phyloP scores from a whole-genome alignment of 2,113 vertebrate species.

The Poeciliopsis turrubarensis region DNA sequence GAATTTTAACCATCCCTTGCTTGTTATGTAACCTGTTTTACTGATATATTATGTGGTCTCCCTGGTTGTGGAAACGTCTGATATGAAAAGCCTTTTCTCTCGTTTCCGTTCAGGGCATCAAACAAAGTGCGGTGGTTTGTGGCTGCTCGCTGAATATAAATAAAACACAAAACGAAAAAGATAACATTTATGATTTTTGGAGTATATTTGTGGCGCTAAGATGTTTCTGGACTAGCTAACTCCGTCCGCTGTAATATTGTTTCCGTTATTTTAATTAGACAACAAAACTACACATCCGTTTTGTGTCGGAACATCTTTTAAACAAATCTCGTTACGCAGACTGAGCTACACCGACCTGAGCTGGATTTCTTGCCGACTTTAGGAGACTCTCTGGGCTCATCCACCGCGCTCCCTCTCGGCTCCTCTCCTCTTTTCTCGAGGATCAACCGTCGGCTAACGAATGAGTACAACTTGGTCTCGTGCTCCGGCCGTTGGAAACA shows the following conservation, averaged over 20 bases:
- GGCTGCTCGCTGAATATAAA: neutral
- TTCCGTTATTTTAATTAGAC: neutral
- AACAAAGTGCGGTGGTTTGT: constrained; percentile 1
- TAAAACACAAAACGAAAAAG: neutral
- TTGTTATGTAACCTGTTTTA: constrained; percentile 56
- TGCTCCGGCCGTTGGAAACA: constrained; percentile 39
- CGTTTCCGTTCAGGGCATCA: neutral
- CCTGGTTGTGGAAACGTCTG: neutral
- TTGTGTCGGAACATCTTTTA: neutral
- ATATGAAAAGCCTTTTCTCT: neutral
- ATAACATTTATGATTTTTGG: neutral
- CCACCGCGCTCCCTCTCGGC: constrained; percentile 19
- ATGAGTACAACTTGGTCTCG: constrained; percentile 15
- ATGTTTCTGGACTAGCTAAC: neutral
- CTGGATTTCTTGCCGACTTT: constrained; percentile 38
- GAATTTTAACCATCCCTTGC: constrained; percentile 40
- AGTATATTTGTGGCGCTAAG: neutral
- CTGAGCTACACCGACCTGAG: constrained; percentile 35
- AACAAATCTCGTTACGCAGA: constrained; percentile 24
- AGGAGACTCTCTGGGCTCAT: constrained; percentile 20
- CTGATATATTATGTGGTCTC: constrained; percentile 5
- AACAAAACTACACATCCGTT: neutral
- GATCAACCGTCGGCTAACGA: neutral
- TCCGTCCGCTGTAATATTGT: neutral
- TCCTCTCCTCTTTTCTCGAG: neutral